phyloP scores from a whole-genome alignment of 2,888 invertebrate species.

The Brachypalpus laphriformis region DNA sequence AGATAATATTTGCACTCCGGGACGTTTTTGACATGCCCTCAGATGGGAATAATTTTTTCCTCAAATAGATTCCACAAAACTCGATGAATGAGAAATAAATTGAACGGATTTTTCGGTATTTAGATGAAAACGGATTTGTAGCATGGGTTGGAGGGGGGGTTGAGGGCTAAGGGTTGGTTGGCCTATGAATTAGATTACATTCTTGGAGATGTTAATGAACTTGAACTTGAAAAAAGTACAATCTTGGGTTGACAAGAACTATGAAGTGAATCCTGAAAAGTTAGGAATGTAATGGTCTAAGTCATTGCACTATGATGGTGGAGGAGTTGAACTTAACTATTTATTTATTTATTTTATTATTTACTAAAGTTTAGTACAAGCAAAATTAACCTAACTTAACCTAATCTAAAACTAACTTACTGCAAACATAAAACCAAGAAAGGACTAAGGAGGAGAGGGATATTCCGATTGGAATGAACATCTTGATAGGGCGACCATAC shows the following conservation, averaged over 20 bases:
- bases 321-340: neutral
- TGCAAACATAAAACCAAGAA: no score
- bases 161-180: constrained; percentile 20
- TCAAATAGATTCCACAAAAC: constrained; percentile 18
- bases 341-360: no score
- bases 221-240: constrained; percentile 6
- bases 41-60: neutral
- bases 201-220: constrained; percentile 44
- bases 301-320: neutral
- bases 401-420: no score
- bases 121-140: neutral
- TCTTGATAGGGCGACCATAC: no score
- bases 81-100: constrained; percentile 59
- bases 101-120: constrained; percentile 24
- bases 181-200: constrained; percentile 40
- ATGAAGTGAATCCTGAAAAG: neutral
- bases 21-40: constrained; percentile 34
- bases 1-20: constrained; percentile 36
- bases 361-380: no score
- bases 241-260: neutral
- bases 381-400: no score
- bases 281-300: neutral
- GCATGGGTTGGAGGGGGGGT: neutral
- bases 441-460: no score
- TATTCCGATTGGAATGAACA: no score